A percentile compares a stretch with the other conserved stretches of the same genome.
Conservation (phyloP, 2,888 invertebrate species). For the Drosophila subquinaria region DNA sequence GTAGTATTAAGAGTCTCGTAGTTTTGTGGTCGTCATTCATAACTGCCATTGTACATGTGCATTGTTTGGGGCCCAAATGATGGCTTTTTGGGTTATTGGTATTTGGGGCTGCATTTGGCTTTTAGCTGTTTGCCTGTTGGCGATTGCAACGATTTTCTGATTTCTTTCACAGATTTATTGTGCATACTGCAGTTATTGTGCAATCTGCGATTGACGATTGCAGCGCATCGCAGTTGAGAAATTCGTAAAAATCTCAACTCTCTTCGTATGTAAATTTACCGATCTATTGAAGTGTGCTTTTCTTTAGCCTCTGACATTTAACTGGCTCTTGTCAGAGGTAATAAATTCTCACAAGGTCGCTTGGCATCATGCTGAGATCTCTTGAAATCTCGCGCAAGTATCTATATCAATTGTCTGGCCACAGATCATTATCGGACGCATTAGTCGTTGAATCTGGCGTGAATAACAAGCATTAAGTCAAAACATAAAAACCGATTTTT, state of each 20-base stretch:
- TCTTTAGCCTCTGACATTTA: constrained; percentile 38
- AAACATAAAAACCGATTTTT: constrained; percentile 23
- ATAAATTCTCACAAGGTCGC: constrained; percentile 51
- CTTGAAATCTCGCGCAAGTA: constrained; percentile 7
- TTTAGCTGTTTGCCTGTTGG: constrained; percentile 7
- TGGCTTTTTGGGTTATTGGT: constrained; percentile 36
- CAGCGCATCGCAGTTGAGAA: constrained; percentile 9
- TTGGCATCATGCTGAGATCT: constrained; percentile 22
- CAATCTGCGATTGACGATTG: constrained; percentile 26
- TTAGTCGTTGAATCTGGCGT: constrained; percentile 40
- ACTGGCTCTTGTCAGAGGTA: constrained; percentile 28
- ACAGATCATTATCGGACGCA: constrained; percentile 57
- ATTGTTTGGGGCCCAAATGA: constrained; percentile 48
- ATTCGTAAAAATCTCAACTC: constrained; percentile 28
- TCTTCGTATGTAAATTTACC: constrained; percentile 30
- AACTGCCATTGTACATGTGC: constrained; percentile 56
- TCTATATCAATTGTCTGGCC: constrained; percentile 54
- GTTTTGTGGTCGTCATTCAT: constrained; percentile 58
- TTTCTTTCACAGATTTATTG: constrained; percentile 54
- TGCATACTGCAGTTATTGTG: constrained; percentile 38
- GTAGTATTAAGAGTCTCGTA: neutral
- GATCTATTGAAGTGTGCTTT: constrained; percentile 30
- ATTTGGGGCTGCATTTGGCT: constrained; percentile 48
- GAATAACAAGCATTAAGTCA: constrained; percentile 60
- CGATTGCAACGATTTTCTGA: constrained; percentile 67